Evolutionary conservation across 2,797 vertebrate genomes (phyloP).

Genomic region (Oryzias dopingdopingensis): DNA sequence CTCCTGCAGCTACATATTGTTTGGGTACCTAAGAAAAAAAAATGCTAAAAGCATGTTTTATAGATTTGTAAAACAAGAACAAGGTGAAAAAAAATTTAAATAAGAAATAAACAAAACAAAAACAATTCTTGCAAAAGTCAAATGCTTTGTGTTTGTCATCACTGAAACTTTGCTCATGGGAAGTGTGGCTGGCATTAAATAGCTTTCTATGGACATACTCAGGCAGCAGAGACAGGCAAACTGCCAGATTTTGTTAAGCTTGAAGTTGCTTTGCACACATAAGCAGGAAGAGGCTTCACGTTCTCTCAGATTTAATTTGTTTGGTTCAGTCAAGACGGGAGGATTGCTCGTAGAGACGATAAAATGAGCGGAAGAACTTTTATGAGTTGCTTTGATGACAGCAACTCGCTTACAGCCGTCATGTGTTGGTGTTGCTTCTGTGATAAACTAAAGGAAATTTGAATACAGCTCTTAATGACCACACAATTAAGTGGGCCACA

Average conservation of each 20-base stretch:
- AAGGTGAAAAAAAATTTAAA: too few relatives aligned
- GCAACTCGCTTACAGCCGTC: conserved; percentile 18
- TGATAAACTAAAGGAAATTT: conserved; percentile 29
- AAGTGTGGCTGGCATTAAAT: conserved; percentile 46
- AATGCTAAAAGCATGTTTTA: too few relatives aligned
- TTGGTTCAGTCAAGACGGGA: conserved; percentile 49
- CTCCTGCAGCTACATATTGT: too few relatives aligned
- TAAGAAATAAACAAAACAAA: too few relatives aligned
- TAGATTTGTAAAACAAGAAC: too few relatives aligned
- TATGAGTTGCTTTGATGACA: conserved; percentile 23
- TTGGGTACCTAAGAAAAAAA: too few relatives aligned
- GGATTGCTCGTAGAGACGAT: conserved; percentile 48
- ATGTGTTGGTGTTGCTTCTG: conserved; percentile 16
- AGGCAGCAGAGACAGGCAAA: conserved; percentile 44
- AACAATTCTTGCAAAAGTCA: too few relatives aligned
- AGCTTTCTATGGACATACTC: conserved; percentile 47
- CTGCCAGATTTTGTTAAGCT: conserved; percentile 61
- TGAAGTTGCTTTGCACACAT: conserved; percentile 52
- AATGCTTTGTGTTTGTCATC: too few relatives aligned
- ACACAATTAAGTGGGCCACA: conserved; percentile 4
- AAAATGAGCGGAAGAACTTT: conserved; percentile 32
- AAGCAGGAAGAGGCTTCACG: conserved; percentile 49
- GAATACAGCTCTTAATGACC: conserved; percentile 19
- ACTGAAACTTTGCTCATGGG: too few relatives aligned
- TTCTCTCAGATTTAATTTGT: conserved; percentile 61